phyloP scores from a whole-genome alignment of 2,113 vertebrate genomes.

The Aphyosemion australe region DNA sequence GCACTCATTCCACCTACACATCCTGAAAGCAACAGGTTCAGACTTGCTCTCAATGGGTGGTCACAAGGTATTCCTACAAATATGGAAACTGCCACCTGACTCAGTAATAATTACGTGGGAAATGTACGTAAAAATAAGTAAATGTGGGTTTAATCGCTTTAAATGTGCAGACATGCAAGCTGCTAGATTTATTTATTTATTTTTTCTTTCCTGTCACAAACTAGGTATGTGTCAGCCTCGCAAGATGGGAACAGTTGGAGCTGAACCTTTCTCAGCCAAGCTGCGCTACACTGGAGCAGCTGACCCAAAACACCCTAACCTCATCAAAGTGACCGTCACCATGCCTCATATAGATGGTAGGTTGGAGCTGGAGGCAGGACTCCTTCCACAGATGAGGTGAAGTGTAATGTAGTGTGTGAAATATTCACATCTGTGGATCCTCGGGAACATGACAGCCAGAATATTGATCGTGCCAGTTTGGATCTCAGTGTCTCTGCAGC shows the following conservation, averaged over 20 bases:
- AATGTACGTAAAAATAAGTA: slow-evolving; percentile 1
- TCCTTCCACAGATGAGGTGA: slow-evolving; percentile 35
- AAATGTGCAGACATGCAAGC: neutral
- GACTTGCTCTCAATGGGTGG: slow-evolving; percentile 20
- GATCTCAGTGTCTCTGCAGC: slow-evolving; percentile 39
- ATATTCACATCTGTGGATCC: slow-evolving; percentile 53
- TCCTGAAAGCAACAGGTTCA: slow-evolving; percentile 36
- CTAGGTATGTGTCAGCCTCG: slow-evolving; percentile 92
- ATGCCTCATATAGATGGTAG: slow-evolving; percentile 95
- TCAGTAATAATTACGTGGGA: slow-evolving; percentile 9
- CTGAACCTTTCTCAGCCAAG: slow-evolving; percentile 94
- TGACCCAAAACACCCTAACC: slow-evolving; percentile 86
- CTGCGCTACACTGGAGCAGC: slow-evolving; percentile 89
- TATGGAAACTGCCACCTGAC: slow-evolving; percentile 19
- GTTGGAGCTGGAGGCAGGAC: slow-evolving; percentile 60
- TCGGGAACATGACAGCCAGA: slow-evolving; percentile 50
- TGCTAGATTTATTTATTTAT: neutral
- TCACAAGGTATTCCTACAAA: slow-evolving; percentile 30
- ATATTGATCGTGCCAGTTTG: slow-evolving; percentile 45
- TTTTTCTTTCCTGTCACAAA: slow-evolving; percentile 30
- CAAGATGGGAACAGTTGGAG: slow-evolving; percentile 87
- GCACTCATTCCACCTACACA: slow-evolving; percentile 38
- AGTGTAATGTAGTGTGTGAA: slow-evolving; percentile 57
- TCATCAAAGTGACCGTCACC: slow-evolving; percentile 92
- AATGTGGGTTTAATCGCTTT: neutral